These are phyloP conservation scores for Cyrtodaria siliqua DNA, from an alignment of 2,888 invertebrate species.

Conservation along the genomic window DNA sequence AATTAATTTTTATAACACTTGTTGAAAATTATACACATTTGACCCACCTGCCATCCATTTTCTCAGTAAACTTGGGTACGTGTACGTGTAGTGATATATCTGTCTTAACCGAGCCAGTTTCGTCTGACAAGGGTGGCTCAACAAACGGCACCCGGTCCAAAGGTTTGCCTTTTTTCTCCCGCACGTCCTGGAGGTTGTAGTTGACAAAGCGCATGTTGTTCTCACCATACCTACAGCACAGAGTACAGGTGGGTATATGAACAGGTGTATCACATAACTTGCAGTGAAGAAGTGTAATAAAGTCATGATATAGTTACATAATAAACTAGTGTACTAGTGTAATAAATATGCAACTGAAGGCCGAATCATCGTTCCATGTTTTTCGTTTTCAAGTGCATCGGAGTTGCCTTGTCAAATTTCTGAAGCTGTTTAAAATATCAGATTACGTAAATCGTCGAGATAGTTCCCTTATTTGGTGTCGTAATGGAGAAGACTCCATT, in stretches of 20 bases:
- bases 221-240: constrained; percentile 71
- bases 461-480: too few species aligned
- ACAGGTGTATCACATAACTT: not conserved
- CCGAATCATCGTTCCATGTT: too few species aligned
- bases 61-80: constrained; percentile 58
- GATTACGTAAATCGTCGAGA: too few species aligned
- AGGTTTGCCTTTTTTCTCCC: constrained; percentile 51
- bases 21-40: not conserved
- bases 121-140: constrained; percentile 53
- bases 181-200: constrained; percentile 68
- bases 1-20: too few species aligned
- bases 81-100: constrained; percentile 45
- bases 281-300: not conserved
- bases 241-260: not conserved
- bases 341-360: too few species aligned
- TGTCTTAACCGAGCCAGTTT: constrained; percentile 57
- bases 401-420: too few species aligned
- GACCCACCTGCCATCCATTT: constrained; percentile 55
- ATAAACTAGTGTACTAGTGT: too few species aligned
- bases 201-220: constrained; percentile 70
- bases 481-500: too few species aligned
- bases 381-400: too few species aligned
- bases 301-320: not conserved
- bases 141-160: constrained; percentile 51
- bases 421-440: too few species aligned